A percentile compares a stretch with the other conserved stretches of the same genome.
phyloP scores from a whole-genome alignment of 1,140 invertebrate species.

The Saccostrea cuccullata region DNA sequence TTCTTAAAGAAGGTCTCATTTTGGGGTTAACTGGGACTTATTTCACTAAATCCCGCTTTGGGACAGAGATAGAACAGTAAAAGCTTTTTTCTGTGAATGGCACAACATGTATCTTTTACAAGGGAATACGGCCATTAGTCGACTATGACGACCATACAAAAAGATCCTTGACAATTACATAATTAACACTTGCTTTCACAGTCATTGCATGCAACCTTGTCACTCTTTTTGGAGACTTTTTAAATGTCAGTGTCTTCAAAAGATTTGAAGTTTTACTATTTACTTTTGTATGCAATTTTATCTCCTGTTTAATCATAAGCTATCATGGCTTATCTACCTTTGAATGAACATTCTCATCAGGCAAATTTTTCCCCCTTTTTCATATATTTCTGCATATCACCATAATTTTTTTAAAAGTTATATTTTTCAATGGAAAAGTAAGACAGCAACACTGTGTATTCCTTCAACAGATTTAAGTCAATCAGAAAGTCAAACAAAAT shows the following conservation, averaged over 20 bases:
- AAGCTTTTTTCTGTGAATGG: slow-evolving; percentile 16
- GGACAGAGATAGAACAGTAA: not conserved
- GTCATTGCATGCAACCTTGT: not conserved
- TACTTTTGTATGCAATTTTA: not conserved
- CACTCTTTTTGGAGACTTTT: not conserved
- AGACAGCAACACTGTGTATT: no score
- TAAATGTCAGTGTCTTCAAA: no score
- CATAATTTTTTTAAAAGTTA: no score
- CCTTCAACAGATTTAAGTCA: no score
- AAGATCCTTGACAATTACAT: not conserved
- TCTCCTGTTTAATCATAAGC: not conserved
- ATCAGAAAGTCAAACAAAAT: no score
- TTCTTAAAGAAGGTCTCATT: not conserved
- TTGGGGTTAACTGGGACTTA: not conserved
- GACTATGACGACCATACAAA: not conserved
- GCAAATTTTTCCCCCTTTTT: no score
- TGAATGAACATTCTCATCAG: not conserved
- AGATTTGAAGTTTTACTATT: not conserved
- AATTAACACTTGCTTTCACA: not conserved
- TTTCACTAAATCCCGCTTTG: not conserved
- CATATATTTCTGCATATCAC: no score
- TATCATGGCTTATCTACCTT: not conserved
- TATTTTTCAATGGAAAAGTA: no score
- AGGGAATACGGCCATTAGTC: not conserved
- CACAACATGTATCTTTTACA: slow-evolving; percentile 8